Evolutionary conservation across 2,113 vertebrate species (phyloP), one percentile per base, ranked within the genome.

Genomic region (Atrichornis clamosus): DNA sequence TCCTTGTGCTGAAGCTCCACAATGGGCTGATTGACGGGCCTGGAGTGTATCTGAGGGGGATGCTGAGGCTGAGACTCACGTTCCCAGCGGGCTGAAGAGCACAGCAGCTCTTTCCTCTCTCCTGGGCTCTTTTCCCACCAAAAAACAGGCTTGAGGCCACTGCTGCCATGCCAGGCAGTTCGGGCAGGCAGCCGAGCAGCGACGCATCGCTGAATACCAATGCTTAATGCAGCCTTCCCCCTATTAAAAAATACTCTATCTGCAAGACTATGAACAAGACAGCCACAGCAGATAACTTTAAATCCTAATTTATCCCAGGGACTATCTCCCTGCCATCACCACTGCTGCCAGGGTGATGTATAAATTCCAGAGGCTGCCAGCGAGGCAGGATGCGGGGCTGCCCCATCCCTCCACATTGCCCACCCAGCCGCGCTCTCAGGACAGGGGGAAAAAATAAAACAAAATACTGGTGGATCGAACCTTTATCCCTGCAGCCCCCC

Each of bases 381-480:
- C 13, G 9, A 73, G 41, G 39, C 0, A 1, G 58, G 37, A 33
- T 3, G 39, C 0, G 15, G 13, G 37, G 22, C 63, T 6, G 2
- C 3, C 35, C 70, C 62, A 42, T 7, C 9, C 4, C n/a, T 65
- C 28, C 2, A 1, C 15, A 3, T 7, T 11, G 1, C 21, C 42
- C 58, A 46, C n/a, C 52, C 81, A 44, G 73, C 15, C 0, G 0
- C 4, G 15, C 42, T 20, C 41, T 5, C 1, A 5, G 17, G 41
- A 39, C 0, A 0, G 39, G 15, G 8, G 10, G 3, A 65, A 12
- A 69, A 78, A 63, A 81, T 1, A 17, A 15, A 33, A 9, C 19
- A 3, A 82, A 42, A 13, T 52, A 11, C 7, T 2, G 4, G 0
- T 1, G 32, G 32, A 15, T 15, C 2, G 42, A 41, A 72, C 16